Evolutionary conservation across 2,797 vertebrate genomes (phyloP).

Genomic region (Xerus rutilus): DNA sequence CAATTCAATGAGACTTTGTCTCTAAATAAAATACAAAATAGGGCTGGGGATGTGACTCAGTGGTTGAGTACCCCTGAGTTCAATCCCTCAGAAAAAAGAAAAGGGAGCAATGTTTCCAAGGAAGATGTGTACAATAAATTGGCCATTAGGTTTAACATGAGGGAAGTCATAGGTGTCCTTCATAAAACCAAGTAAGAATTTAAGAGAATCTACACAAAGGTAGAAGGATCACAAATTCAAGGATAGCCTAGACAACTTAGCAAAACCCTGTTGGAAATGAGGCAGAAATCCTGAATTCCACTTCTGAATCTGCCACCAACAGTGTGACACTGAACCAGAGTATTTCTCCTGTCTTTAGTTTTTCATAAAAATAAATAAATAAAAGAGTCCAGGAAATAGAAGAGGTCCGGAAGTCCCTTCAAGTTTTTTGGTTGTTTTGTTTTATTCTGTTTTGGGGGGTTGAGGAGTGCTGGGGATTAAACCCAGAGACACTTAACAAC

Average conservation of each 20-base stretch:
- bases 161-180: background rate
- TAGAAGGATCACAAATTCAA: too few relatives aligned
- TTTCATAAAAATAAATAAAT: background rate
- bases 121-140: background rate
- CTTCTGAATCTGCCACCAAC: background rate
- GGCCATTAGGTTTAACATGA: background rate
- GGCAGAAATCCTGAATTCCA: conserved; percentile 9
- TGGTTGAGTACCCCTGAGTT: too few relatives aligned
- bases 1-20: too few relatives aligned
- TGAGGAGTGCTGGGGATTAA: too few relatives aligned
- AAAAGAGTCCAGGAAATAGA: background rate
- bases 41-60: too few relatives aligned
- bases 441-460: background rate
- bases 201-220: too few relatives aligned
- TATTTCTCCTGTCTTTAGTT: background rate
- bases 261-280: too few relatives aligned
- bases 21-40: too few relatives aligned
- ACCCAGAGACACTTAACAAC: too few relatives aligned
- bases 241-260: too few relatives aligned
- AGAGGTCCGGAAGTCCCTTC: too few relatives aligned
- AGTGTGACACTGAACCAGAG: background rate
- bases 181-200: background rate
- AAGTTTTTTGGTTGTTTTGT: background rate
- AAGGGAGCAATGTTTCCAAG: background rate
- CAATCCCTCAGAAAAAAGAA: background rate